Evolutionary conservation across 1,140 invertebrate genomes (phyloP).

Genomic region (Apis cerana): DNA sequence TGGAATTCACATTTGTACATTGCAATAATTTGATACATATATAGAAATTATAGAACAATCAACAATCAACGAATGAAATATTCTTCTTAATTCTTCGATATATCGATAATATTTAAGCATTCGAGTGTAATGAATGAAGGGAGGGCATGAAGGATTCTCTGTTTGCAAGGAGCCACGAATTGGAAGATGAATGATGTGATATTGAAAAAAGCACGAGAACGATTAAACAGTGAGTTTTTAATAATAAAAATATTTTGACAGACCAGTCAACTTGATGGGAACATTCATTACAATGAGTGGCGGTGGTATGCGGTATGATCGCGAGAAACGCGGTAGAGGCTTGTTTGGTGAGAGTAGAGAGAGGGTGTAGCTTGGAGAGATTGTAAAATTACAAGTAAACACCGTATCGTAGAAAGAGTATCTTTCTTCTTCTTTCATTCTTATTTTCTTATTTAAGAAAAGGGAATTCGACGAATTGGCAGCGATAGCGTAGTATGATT

Average conservation of each 20-base stretch:
- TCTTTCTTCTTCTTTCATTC: constrained; percentile 37
- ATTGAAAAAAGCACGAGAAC: constrained; percentile 61
- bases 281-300: constrained; percentile 67
- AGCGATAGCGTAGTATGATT: constrained; percentile 23
- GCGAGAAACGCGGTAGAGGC: constrained; percentile 50
- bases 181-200: not conserved
- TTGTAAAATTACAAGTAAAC: constrained; percentile 60
- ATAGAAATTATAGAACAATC: too few species aligned
- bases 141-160: too few species aligned
- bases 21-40: too few species aligned
- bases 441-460: constrained; percentile 19
- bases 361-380: too few species aligned
- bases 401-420: constrained; percentile 57
- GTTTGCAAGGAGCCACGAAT: not conserved
- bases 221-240: constrained; percentile 80
- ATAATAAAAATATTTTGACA: constrained; percentile 81
- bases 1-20: too few species aligned
- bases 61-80: too few species aligned
- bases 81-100: too few species aligned
- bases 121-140: not conserved
- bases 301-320: constrained; percentile 48
- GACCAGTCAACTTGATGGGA: constrained; percentile 71
- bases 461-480: constrained; percentile 57
- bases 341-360: not conserved
- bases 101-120: not conserved